Evolutionary conservation across 2,888 invertebrate genomes (phyloP).

Genomic region (Chrysolina americana): DNA sequence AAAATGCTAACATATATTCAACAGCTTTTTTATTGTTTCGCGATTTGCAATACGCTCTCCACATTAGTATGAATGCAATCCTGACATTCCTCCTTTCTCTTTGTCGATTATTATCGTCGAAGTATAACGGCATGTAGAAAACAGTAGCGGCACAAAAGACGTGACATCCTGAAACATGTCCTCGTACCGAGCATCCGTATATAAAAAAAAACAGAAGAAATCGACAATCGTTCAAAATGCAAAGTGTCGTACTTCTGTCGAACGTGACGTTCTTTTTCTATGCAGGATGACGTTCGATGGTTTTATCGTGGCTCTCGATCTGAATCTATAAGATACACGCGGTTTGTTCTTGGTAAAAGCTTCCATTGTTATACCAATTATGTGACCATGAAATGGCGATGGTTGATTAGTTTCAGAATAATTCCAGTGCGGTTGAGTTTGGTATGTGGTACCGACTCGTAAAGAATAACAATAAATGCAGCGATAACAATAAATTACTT

Average conservation of each 20-base stretch:
- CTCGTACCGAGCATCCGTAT: slow-evolving; percentile 30
- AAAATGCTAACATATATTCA: not conserved
- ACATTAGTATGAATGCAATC: not conserved
- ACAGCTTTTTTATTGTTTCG: not conserved
- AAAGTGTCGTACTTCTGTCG: slow-evolving; percentile 37
- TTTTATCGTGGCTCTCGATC: slow-evolving; percentile 39
- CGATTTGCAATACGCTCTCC: not conserved
- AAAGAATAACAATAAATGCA: slow-evolving; percentile 10
- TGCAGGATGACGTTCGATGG: slow-evolving; percentile 30
- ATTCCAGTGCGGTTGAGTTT: slow-evolving; percentile 26
- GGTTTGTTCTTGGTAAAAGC: slow-evolving; percentile 36
- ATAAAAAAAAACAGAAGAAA: slow-evolving; percentile 22
- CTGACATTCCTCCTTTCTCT: slow-evolving; percentile 4
- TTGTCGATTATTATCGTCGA: not conserved
- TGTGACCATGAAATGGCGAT: slow-evolving; percentile 35
- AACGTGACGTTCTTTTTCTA: slow-evolving; percentile 42
- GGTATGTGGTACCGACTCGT: slow-evolving; percentile 30
- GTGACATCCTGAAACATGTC: slow-evolving; percentile 44
- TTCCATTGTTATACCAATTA: slow-evolving; percentile 26
- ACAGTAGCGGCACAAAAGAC: slow-evolving; percentile 46
- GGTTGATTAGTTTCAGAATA: slow-evolving; percentile 34
- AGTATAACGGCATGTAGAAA: slow-evolving; percentile 34
- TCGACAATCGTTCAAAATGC: slow-evolving; percentile 40
- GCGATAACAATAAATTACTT: not conserved
- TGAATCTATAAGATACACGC: slow-evolving; percentile 24